Conservation (phyloP, 2,797 vertebrate genomes). For the Loris lydekkerianus region DNA sequence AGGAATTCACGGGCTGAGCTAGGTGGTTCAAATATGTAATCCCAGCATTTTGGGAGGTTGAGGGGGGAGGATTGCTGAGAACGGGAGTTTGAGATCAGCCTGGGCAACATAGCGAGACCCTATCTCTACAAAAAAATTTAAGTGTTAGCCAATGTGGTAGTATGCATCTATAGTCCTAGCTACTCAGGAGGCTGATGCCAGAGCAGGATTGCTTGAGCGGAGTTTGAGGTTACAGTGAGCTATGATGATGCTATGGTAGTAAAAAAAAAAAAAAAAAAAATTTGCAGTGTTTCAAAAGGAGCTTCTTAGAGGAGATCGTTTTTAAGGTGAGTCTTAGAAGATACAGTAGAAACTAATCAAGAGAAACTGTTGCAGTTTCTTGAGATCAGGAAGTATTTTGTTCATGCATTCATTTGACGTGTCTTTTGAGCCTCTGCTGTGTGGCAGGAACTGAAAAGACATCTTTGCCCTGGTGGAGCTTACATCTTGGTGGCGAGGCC, state of each 20-base stretch:
- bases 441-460: background rate
- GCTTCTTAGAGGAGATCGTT: background rate
- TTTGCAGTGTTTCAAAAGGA: background rate
- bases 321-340: slow-evolving; percentile 48
- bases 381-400: background rate
- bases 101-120: background rate
- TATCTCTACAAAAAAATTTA: background rate
- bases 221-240: background rate
- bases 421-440: background rate
- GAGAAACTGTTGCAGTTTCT: background rate
- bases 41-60: background rate
- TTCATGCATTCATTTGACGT: background rate
- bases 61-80: background rate
- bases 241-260: background rate
- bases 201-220: background rate
- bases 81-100: background rate
- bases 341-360: slow-evolving; percentile 29
- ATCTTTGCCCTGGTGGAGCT: background rate
- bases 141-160: background rate
- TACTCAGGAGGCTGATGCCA: background rate
- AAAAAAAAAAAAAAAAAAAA: background rate
- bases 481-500: background rate
- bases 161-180: background rate
- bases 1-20: background rate
- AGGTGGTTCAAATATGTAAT: background rate